Percentiles rank a stretch among this genome's conserved stretches.
Evolutionary conservation across 1,140 invertebrate species (phyloP).

Genomic region (Drosophila pandora): DNA sequence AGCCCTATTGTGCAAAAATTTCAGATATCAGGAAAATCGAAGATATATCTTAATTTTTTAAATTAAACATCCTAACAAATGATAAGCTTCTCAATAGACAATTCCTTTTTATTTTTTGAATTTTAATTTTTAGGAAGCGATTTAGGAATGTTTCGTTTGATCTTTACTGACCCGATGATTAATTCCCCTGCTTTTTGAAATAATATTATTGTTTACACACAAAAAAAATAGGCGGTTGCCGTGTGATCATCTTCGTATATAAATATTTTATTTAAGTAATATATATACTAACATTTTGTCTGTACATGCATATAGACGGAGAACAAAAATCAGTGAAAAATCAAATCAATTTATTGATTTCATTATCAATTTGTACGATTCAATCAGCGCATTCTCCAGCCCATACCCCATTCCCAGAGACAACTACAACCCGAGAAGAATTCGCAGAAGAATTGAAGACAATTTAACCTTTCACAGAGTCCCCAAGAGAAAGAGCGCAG

Average conservation of each 20-base stretch:
- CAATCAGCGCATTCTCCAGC: constrained; percentile 38
- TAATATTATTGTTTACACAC: constrained; percentile 46
- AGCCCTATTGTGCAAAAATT: too few species aligned
- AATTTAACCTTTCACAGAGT: constrained; percentile 72
- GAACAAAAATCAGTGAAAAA: constrained; percentile 50
- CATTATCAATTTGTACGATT: constrained; percentile 69
- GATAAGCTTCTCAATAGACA: not conserved
- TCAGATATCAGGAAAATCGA: too few species aligned
- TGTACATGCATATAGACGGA: constrained; percentile 2
- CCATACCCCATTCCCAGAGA: constrained; percentile 14
- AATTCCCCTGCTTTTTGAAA: constrained; percentile 10
- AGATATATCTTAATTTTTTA: too few species aligned
- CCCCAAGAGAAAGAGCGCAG: constrained; percentile 15
- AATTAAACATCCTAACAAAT: too few species aligned
- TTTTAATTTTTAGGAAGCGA: constrained; percentile 7
- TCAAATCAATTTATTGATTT: constrained; percentile 69
- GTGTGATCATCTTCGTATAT: constrained; percentile 9
- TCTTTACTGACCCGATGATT: constrained; percentile 21
- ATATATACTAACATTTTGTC: constrained; percentile 1
- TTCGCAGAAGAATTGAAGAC: constrained; percentile 79
- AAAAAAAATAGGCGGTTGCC: constrained; percentile 10
- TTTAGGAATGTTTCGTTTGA: constrained; percentile 25
- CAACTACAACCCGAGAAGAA: constrained; percentile 51
- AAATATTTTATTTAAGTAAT: constrained; percentile 3
- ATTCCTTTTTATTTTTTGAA: too few species aligned